A percentile compares a stretch with the other conserved stretches of the same genome.
Conservation (phyloP, 2,888 invertebrate genomes). For the Epistrophella euchroma region DNA sequence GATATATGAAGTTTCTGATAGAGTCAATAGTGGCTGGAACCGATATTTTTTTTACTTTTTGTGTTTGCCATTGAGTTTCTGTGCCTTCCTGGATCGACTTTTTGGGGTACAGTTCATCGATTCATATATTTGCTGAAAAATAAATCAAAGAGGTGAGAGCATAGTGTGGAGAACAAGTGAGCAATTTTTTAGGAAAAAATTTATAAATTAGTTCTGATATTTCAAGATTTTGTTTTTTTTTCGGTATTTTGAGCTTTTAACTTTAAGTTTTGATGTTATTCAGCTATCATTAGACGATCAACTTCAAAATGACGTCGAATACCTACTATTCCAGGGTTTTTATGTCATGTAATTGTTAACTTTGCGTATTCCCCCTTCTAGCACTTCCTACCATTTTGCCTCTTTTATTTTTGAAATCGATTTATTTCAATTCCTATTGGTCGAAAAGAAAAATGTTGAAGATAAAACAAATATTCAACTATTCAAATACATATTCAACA, state of each 20-base stretch:
- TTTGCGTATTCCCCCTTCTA: no score
- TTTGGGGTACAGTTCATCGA: conserved; percentile 47
- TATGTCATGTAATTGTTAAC: no score
- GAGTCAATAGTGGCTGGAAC: conserved; percentile 39
- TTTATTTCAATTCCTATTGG: no score
- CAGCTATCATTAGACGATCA: no score
- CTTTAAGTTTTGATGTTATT: background rate
- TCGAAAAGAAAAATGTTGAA: no score
- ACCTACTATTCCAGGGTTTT: no score
- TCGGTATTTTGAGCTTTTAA: background rate
- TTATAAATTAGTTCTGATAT: background rate
- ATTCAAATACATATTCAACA: no score
- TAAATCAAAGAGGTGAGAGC: background rate
- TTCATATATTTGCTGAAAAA: conserved; percentile 9
- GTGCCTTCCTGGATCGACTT: conserved; percentile 30
- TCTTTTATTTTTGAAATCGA: no score
- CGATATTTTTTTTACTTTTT: conserved; percentile 1
- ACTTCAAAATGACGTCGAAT: no score
- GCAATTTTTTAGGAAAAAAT: background rate
- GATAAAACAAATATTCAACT: no score
- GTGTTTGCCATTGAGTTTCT: conserved; percentile 27
- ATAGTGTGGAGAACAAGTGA: conserved; percentile 13
- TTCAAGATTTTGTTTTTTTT: background rate
- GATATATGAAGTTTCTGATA: conserved; percentile 38
- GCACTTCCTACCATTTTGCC: no score